Base-by-base conservation (phyloP, 2,113 vertebrate genomes). In the Microcebus ravelobensis region DNA sequence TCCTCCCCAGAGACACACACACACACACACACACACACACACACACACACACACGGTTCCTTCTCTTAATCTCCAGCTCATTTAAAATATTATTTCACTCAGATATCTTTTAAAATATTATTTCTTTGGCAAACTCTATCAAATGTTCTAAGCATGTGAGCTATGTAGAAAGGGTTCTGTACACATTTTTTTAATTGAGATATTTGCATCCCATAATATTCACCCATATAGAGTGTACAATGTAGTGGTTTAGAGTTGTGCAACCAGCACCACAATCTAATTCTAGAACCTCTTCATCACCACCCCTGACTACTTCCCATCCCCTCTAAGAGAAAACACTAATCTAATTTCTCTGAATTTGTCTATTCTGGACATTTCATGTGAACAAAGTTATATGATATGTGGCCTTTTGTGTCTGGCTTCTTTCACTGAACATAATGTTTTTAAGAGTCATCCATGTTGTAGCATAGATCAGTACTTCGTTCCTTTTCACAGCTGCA, bases 61-160 rank as follows among this genome's bases (percentile, higher is more conserved):
- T 77, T 65, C 25, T 73, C 42, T 63, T 87, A 42, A 8, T 94
- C 55, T 86, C 61, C 9, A 90, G 34, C 70, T 86, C 36, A 59
- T 63, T 85, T 77, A 79, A 94, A 86, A 84, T 74, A n/a, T 1
- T 55, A 13, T 48, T 89, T 67, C 63, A 63, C 71, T 79, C 80
- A 67, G 29, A 11, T 81, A 50, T 23, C 31, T 89, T 95, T 87
- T 86, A 65, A 95, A 87, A 82, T 52, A 14, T 12, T 68, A 50
- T 20, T 82, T 97, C 31, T 93, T 95, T 73, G 84, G 50, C 63
- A 29, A 93, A 68, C 20, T 87, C 57, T 84, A 36, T 50, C 48
- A 87, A 93, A 42, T 45, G 13, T 81, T 84, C 45, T 90, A 88
- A 83, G 48, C 86, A 93, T 31, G 70, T 45, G 42, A 94, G 42